phyloP scores from a whole-genome alignment of 2,797 vertebrate genomes.

The Glossophaga mutica region DNA sequence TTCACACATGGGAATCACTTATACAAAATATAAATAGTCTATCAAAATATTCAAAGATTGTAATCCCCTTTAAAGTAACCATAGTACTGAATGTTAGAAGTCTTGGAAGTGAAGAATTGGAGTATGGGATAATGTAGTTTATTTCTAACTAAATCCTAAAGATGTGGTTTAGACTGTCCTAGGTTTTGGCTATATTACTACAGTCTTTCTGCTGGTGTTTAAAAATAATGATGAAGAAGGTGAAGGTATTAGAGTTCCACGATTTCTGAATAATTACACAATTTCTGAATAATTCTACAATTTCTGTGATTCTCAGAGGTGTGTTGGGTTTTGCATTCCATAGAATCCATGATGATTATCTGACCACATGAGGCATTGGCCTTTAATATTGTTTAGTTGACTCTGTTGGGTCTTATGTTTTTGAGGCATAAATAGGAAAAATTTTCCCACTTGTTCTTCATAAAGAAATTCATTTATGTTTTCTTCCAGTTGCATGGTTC shows the following conservation, averaged over 20 bases:
- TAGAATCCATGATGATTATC: neutral
- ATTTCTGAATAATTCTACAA: neutral
- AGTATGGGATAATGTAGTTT: neutral
- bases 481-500: neutral
- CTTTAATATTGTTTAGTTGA: conserved; percentile 22
- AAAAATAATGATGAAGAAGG: conserved; percentile 19
- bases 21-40: neutral
- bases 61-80: conserved; percentile 35
- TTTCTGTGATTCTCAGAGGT: conserved; percentile 23
- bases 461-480: conserved; percentile 5
- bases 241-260: conserved; percentile 20
- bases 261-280: no score
- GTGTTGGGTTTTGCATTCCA: neutral
- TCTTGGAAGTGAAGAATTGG: conserved; percentile 14
- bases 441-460: neutral
- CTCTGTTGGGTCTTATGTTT: conserved; percentile 8
- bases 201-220: neutral
- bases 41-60: conserved; percentile 29
- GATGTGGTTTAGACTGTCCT: neutral
- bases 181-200: neutral
- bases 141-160: neutral
- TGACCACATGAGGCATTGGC: conserved; percentile 10
- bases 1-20: conserved; percentile 41
- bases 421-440: conserved; percentile 4
- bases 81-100: conserved; percentile 5